A percentile compares a stretch with the other conserved stretches of the same genome.
phyloP scores from a whole-genome alignment of 2,113 vertebrate genomes.

The Colistium nudipinnis region DNA sequence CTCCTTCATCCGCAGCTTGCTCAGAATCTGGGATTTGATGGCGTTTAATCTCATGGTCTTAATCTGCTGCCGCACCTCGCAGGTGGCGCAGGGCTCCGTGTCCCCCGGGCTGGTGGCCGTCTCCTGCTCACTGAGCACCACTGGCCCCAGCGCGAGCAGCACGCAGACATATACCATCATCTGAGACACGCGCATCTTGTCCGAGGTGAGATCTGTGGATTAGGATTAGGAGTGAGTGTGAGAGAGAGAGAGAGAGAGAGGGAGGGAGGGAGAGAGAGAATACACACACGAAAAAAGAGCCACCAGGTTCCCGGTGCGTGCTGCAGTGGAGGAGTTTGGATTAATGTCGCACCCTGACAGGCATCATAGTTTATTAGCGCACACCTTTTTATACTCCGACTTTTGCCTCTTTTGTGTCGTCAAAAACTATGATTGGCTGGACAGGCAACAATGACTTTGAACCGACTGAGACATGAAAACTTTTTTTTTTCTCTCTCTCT shows the following conservation, averaged over 20 bases:
- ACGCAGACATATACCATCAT: constrained; percentile 85
- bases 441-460: constrained; percentile 92
- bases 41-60: constrained; percentile 94
- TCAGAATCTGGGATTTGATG: constrained; percentile 98
- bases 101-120: constrained; percentile 82
- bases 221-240: no score
- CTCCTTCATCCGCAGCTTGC: constrained; percentile 96
- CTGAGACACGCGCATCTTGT: constrained; percentile 88
- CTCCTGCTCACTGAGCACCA: constrained; percentile 85
- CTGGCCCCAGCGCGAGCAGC: constrained; percentile 85
- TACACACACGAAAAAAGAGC: neutral
- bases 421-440: constrained; percentile 94
- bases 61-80: constrained; percentile 93
- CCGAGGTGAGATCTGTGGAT: constrained; percentile 34
- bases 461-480: constrained; percentile 89
- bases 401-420: constrained; percentile 93
- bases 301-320: constrained; percentile 29
- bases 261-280: no score
- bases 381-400: constrained; percentile 96
- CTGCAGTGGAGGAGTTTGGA: constrained; percentile 65
- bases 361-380: constrained; percentile 90
- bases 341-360: constrained; percentile 88
- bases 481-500: no score
- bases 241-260: no score
- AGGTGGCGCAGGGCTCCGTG: constrained; percentile 90